Evolutionary conservation across 1,140 invertebrate genomes (phyloP), one percentile per base, ranked within the genome.

Genomic region (Orchestia grillus): DNA sequence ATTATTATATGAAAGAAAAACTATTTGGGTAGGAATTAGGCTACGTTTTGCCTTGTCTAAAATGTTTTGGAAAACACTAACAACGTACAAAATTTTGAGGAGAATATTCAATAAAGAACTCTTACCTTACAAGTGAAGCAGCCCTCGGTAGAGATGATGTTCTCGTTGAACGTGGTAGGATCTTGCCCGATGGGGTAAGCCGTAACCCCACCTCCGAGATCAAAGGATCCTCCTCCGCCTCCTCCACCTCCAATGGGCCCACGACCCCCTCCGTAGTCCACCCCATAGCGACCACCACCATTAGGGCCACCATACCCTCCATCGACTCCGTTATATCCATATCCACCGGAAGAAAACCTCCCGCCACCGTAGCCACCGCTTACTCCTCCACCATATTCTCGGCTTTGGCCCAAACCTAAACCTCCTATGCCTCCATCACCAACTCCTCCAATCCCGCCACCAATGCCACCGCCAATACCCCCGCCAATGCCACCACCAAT

Each of bases 121-220:
- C 62, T 77, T 97, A 99, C 98, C 98, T 99, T 98, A 98, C 99
- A 99, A 41, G 98, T 98, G 97, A 99, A 99, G 97, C 99, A 99
- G 8, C 98, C 99, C 97, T 99, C 99, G 0, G 98, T 99, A 0
- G 98, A 98, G 77, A 99, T 98, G 28, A 98, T 98, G 96, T 98
- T 98, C 87, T 98, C 97, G 4, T 97, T 97, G 96, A 98, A 98
- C 6, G 97, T 97, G 96, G 98, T 98, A 96, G 98, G 97, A 97
- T 98, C 98, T 97, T 99, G 99, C 45, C 98, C 98, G 87, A 98
- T 98, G 0, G 96, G 96, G 87, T 94, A 96, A 42, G 92, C 92
- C 8, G 96, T 96, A 36, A 96, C 96, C 6, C 96, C 96, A 42
- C 96, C 96, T 53, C 96, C 96, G n/a, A 96, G 95, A 95, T 96